Conservation (phyloP, 2,888 invertebrate species). For the Dascillus cervinus region DNA sequence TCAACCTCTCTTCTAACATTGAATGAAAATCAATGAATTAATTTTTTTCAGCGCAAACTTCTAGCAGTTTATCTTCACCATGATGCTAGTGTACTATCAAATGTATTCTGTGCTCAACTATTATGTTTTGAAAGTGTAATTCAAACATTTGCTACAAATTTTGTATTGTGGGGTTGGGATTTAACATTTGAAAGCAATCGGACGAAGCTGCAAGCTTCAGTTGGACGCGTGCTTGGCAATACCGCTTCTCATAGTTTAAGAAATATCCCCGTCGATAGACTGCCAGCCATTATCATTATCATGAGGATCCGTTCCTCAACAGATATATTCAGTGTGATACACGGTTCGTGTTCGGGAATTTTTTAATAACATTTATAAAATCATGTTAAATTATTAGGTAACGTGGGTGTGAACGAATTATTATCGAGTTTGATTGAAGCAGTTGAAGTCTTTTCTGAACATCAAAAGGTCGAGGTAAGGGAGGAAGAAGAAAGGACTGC, state of each 20-base stretch:
- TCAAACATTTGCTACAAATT: conserved; percentile 82
- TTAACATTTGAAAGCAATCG: conserved; percentile 83
- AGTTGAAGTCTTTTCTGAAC: conserved; percentile 74
- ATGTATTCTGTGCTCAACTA: conserved; percentile 95
- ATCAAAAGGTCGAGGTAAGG: conserved; percentile 67
- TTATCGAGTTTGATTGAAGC: conserved; percentile 81
- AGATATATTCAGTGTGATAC: conserved; percentile 84
- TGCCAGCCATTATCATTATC: conserved; percentile 84
- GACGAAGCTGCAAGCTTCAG: conserved; percentile 66
- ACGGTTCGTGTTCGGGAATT: conserved; percentile 51
- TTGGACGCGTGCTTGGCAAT: conserved; percentile 69
- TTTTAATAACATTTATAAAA: not conserved
- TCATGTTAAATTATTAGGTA: too few relatives aligned
- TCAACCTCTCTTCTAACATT: not conserved
- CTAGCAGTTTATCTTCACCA: conserved; percentile 95
- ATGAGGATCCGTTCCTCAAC: conserved; percentile 82
- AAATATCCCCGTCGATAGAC: conserved; percentile 75
- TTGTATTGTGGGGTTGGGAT: conserved; percentile 96
- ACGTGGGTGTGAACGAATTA: conserved; percentile 83
- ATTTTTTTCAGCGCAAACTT: conserved; percentile 69
- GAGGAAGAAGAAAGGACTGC: conserved; percentile 86
- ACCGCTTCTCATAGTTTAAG: conserved; percentile 78
- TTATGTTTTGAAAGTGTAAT: conserved; percentile 87
- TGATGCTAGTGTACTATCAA: conserved; percentile 88
- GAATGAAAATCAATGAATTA: not conserved